phyloP scores from a whole-genome alignment of 2,113 vertebrate species.

The Tetraodon nigroviridis region DNA sequence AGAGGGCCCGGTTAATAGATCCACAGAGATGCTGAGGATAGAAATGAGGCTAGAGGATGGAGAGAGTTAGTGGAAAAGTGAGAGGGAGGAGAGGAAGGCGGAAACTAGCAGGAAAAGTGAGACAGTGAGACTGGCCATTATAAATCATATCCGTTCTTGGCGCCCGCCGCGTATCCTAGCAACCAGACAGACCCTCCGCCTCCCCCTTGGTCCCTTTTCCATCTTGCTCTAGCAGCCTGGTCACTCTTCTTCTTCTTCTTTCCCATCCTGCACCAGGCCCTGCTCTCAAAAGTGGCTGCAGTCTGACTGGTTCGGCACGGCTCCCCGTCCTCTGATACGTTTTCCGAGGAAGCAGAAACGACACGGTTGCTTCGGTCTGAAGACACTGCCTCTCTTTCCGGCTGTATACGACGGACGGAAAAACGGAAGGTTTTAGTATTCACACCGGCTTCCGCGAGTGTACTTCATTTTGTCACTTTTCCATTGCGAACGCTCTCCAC shows the following conservation, averaged over 20 bases:
- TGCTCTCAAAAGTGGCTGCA: constrained; percentile 48
- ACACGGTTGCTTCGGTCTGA: no score
- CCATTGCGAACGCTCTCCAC: not conserved
- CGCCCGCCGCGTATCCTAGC: constrained; percentile 70
- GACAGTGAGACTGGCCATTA: constrained; percentile 70
- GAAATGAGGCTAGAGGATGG: constrained; percentile 37
- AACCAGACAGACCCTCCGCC: constrained; percentile 68
- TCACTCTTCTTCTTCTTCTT: constrained; percentile 62
- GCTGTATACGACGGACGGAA: not conserved
- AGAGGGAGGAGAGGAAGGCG: constrained; percentile 55
- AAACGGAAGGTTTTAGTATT: not conserved
- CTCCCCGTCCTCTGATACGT: not conserved
- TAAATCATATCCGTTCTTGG: constrained; percentile 74
- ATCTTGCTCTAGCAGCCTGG: constrained; percentile 54
- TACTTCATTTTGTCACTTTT: not conserved
- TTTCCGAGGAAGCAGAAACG: not conserved
- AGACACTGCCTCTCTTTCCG: no score
- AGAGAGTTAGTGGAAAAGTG: constrained; percentile 47
- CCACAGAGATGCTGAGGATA: constrained; percentile 34
- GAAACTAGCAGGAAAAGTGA: constrained; percentile 63
- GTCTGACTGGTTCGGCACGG: not conserved
- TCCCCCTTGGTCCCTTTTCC: constrained; percentile 52
- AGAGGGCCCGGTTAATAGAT: constrained; percentile 31
- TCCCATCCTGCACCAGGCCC: constrained; percentile 59
- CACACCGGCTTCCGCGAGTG: not conserved